Evolutionary conservation across 2,113 vertebrate species (phyloP).

Genomic region (Oophaga pumilio): DNA sequence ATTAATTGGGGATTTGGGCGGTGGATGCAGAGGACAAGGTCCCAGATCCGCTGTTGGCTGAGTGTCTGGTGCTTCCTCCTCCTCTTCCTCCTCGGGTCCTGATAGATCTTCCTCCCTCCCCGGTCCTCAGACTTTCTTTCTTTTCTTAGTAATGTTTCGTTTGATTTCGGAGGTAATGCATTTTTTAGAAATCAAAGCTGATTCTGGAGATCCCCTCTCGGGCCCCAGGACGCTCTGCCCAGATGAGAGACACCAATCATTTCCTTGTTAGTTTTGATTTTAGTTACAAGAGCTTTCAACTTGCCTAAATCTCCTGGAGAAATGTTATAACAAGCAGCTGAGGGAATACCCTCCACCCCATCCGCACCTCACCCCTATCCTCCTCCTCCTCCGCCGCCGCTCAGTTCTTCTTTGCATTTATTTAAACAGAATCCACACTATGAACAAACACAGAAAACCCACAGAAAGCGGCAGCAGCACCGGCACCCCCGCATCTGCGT

Average conservation of each 20-base stretch:
- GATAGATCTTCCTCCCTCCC: not conserved
- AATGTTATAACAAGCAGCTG: conserved; percentile 96
- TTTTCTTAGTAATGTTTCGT: conserved; percentile 84
- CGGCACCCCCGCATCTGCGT: not conserved
- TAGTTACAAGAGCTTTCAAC: conserved; percentile 89
- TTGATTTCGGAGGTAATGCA: conserved; percentile 90
- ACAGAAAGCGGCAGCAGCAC: not conserved
- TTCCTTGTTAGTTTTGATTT: conserved; percentile 94
- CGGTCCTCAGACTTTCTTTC: conserved; percentile 58
- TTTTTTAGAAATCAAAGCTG: conserved; percentile 91
- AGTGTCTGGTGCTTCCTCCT: not conserved
- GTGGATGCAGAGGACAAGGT: conserved; percentile 1
- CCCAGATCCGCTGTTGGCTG: not conserved
- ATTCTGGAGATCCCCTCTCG: conserved; percentile 68
- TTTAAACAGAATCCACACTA: conserved; percentile 51
- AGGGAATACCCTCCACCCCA: conserved; percentile 79
- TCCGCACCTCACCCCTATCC: conserved; percentile 43
- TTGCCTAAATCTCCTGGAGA: conserved; percentile 91
- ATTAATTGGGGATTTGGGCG: conserved; percentile 16
- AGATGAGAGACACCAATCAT: conserved; percentile 86
- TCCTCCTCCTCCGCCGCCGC: conserved; percentile 2
- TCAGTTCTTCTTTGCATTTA: conserved; percentile 45
- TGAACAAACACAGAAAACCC: conserved; percentile 53
- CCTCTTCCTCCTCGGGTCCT: not conserved
- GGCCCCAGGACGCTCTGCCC: conserved; percentile 77